These are phyloP conservation scores for Cristatella mucedo DNA, from an alignment of 2,888 invertebrate genomes.

Conservation along the genomic window DNA sequence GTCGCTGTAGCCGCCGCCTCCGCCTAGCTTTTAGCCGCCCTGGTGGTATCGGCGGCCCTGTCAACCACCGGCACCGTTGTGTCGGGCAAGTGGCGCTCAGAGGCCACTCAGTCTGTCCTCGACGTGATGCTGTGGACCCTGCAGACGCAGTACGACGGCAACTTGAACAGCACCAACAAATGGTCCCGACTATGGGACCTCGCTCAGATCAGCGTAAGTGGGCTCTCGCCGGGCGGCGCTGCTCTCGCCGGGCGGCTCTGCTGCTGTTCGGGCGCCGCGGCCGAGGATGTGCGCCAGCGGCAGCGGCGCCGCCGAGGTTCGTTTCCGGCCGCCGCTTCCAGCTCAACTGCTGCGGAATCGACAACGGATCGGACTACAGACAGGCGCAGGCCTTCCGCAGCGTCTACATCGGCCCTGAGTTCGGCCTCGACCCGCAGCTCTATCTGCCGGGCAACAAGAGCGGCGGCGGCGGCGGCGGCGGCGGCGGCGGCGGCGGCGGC, in stretches of 20 bases:
- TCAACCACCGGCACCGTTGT: neutral
- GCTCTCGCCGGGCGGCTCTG: no score
- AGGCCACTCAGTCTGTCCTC: neutral
- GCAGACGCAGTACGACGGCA: slow-evolving; percentile 7
- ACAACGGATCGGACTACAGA: neutral
- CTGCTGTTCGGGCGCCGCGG: no score
- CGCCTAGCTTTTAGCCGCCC: neutral
- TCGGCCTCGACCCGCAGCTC: no score
- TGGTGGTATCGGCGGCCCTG: slow-evolving; percentile 5
- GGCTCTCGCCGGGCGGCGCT: no score
- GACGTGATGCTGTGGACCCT: slow-evolving; percentile 5
- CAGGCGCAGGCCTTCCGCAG: neutral
- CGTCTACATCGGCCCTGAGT: neutral
- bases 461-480: no score
- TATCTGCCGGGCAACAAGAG: no score
- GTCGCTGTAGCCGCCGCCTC: no score
- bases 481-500: neutral
- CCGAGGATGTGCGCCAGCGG: no score
- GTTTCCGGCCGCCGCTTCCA: neutral
- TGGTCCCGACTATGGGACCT: slow-evolving; percentile 8
- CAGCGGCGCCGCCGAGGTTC: no score
- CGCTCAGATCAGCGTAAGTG: slow-evolving; percentile 2
- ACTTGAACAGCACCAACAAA: slow-evolving; percentile 6
- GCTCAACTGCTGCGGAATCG: slow-evolving; percentile 5
- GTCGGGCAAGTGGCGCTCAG: neutral